These are phyloP conservation scores for Homarus gammarus DNA, from an alignment of 2,888 invertebrate genomes.

Conservation along the genomic window DNA sequence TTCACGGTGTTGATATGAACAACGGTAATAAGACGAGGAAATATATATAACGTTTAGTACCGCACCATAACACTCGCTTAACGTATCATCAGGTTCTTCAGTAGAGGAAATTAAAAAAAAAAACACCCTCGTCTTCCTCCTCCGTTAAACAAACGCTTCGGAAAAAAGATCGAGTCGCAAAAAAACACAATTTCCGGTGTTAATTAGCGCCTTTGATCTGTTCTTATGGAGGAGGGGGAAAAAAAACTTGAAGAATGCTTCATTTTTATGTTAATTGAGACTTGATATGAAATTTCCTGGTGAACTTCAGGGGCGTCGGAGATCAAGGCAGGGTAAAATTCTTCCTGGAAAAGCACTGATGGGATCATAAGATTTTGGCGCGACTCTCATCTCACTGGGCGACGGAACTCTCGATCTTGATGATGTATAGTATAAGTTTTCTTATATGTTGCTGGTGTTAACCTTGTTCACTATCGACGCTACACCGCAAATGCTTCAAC, in stretches of 20 bases:
- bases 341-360: no score
- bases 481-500: no score
- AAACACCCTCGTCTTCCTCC: not conserved
- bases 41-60: no score
- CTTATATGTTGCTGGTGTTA: no score
- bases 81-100: constrained; percentile 3
- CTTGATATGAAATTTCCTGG: constrained; percentile 41
- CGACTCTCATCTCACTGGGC: no score
- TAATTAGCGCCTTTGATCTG: constrained; percentile 39
- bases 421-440: no score
- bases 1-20: no score
- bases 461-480: no score
- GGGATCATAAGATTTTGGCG: no score
- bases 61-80: not conserved
- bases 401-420: no score
- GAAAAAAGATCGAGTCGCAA: not conserved
- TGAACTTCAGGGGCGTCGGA: not conserved
- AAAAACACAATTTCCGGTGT: constrained; percentile 11
- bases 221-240: constrained; percentile 12
- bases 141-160: not conserved
- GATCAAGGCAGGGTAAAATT: no score
- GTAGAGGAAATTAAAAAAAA: not conserved
- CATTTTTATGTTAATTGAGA: constrained; percentile 47
- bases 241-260: constrained; percentile 13
- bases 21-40: no score